Conservation (phyloP, 2,797 vertebrate species). For the Podarcis siculus region DNA sequence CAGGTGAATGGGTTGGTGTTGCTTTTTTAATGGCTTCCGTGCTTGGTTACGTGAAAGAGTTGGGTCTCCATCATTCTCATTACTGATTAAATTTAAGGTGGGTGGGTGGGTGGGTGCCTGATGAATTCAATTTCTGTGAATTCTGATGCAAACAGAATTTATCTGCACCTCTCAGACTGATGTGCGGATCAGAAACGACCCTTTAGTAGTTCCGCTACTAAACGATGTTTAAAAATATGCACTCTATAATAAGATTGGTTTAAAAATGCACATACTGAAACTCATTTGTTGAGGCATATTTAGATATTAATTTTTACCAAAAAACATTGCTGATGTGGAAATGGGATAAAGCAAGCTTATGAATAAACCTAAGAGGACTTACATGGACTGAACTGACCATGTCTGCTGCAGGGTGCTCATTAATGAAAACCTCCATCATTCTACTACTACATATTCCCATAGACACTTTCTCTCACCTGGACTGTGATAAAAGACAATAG, state of each 20-base stretch:
- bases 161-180: neutral
- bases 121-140: neutral
- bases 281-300: neutral
- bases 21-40: neutral
- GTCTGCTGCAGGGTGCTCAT: neutral
- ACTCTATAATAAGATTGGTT: neutral
- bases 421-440: constrained; percentile 4
- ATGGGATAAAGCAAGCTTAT: neutral
- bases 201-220: neutral
- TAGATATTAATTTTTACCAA: neutral
- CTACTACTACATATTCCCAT: no score
- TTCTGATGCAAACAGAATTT: neutral
- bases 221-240: no score
- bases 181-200: neutral
- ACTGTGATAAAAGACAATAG: constrained; percentile 8
- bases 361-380: neutral
- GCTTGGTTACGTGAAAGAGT: neutral
- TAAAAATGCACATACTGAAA: neutral
- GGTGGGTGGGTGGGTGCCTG: neutral
- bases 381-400: neutral
- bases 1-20: neutral
- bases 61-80: neutral
- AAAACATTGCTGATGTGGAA: neutral
- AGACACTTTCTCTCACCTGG: neutral
- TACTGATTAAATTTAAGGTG: neutral